Evolutionary conservation across 2,888 invertebrate species (phyloP).

Genomic region (Ophion slaviceki): DNA sequence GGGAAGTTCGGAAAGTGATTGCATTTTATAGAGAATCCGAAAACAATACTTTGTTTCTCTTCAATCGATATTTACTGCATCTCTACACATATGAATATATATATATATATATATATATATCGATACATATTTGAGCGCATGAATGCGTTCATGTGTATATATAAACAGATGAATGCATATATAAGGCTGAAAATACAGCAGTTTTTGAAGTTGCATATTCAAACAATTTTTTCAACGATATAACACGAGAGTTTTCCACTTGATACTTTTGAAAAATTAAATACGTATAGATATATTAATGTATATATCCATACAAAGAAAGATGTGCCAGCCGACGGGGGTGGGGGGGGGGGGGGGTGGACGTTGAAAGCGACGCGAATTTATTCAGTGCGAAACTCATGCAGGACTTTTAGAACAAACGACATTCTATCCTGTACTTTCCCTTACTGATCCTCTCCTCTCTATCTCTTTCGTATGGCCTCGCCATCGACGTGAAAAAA

Average conservation of each 20-base stretch:
- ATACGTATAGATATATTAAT: not conserved
- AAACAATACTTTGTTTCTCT: no score
- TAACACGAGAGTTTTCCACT: not conserved
- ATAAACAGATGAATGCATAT: not conserved
- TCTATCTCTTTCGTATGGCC: not conserved
- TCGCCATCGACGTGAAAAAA: not conserved
- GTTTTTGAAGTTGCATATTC: not conserved
- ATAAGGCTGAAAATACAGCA: not conserved
- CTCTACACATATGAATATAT: no score
- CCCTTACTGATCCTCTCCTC: not conserved
- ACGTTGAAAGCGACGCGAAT: conserved; percentile 36
- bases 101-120: not conserved
- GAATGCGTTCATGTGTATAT: no score
- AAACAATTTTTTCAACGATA: not conserved
- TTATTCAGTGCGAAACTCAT: conserved; percentile 52
- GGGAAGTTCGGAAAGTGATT: no score
- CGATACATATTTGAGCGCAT: no score
- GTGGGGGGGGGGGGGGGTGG: not conserved
- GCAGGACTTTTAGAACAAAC: conserved; percentile 25
- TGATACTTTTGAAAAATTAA: not conserved
- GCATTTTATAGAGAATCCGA: no score
- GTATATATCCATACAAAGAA: not conserved
- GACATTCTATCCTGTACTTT: not conserved
- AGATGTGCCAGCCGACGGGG: not conserved
- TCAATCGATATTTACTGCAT: no score